Conservation (phyloP, 92 coral and sea anemone genomes). For the Umimayanthus kanabou region DNA sequence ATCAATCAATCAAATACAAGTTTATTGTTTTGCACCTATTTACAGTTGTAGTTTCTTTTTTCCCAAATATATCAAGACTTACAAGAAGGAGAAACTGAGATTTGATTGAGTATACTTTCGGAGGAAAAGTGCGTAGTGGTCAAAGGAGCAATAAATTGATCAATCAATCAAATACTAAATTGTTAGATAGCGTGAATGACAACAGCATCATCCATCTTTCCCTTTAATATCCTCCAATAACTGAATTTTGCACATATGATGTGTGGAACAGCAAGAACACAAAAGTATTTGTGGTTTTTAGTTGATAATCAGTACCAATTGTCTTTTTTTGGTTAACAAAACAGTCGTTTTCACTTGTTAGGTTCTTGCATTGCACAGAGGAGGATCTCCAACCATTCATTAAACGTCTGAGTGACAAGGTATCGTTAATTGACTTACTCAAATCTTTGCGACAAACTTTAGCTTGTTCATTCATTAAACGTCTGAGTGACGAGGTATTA, state of each 20-base stretch:
- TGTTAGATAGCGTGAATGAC: too few relatives aligned
- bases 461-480: slow-evolving; percentile 74
- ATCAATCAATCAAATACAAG: too few relatives aligned
- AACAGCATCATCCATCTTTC: too few relatives aligned
- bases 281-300: not conserved
- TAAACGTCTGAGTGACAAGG: slow-evolving; percentile 92
- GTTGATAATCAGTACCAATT: not conserved
- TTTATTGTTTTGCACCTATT: too few relatives aligned
- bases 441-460: slow-evolving; percentile 19
- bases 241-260: not conserved
- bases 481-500: slow-evolving; percentile 85
- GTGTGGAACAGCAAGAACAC: not conserved
- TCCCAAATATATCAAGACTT: too few relatives aligned
- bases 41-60: too few relatives aligned
- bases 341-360: slow-evolving; percentile 21
- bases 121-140: too few relatives aligned
- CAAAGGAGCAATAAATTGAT: too few relatives aligned
- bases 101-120: too few relatives aligned
- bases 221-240: not conserved
- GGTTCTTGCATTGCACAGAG: slow-evolving; percentile 96
- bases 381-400: slow-evolving; percentile 96
- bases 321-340: not conserved
- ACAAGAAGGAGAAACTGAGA: too few relatives aligned
- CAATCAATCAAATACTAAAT: too few relatives aligned
- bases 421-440: not conserved